phyloP scores from a whole-genome alignment of 92 coral and sea anemone genomes.

The Phenganax marumi region DNA sequence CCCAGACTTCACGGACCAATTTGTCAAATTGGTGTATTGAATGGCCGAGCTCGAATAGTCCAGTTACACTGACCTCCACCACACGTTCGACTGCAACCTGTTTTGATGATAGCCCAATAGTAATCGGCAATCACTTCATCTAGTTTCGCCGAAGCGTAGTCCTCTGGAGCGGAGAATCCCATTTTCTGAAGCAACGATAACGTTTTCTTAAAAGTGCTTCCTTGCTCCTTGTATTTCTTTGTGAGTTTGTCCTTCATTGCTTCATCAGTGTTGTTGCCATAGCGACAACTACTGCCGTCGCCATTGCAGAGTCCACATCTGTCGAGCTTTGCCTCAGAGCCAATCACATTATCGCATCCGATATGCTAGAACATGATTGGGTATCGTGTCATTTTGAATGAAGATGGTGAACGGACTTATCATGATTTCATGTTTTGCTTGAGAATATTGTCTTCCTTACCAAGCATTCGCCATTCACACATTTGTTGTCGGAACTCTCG shows the following conservation, averaged over 20 bases:
- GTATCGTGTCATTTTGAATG: background rate
- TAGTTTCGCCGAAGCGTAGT: constrained; percentile 53
- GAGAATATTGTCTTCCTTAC: constrained; percentile 39
- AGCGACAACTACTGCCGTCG: constrained; percentile 81
- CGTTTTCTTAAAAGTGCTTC: constrained; percentile 60
- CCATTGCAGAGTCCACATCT: constrained; percentile 98
- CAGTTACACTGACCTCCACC: constrained; percentile 76
- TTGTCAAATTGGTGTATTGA: no score
- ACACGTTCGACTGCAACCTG: constrained; percentile 92
- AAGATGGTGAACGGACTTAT: background rate
- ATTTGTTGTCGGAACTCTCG: constrained; percentile 65
- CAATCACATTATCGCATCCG: constrained; percentile 89
- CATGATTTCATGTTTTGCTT: background rate
- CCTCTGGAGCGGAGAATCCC: constrained; percentile 84
- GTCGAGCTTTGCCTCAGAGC: constrained; percentile 88
- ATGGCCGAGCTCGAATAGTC: background rate
- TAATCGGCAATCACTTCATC: constrained; percentile 61
- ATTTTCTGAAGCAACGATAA: constrained; percentile 69
- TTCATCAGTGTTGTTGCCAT: constrained; percentile 62
- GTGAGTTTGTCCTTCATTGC: constrained; percentile 66
- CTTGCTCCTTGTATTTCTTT: constrained; percentile 58
- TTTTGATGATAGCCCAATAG: constrained; percentile 91
- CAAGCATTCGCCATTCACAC: constrained; percentile 85
- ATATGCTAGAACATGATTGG: constrained; percentile 62
- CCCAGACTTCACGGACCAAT: no score